Base-by-base conservation (phyloP, 2,113 vertebrate genomes). In the Bufo gargarizans region DNA sequence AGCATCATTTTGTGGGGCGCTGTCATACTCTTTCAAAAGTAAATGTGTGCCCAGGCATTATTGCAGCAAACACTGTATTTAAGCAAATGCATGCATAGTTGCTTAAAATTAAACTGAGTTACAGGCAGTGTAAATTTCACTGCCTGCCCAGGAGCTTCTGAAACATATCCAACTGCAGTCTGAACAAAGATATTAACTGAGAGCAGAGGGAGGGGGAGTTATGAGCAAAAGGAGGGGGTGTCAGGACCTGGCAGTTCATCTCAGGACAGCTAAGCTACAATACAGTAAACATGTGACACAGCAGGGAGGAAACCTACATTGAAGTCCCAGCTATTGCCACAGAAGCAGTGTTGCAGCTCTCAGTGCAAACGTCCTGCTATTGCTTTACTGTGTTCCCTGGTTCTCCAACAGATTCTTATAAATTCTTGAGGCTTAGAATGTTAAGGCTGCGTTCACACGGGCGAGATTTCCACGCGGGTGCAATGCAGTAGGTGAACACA, bases 101-200 rank as follows among this genome's bases (percentile, higher is more conserved):
- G 43, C 77, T 11, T 56, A 22, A 56, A 79, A 77, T 16, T 47
- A 65, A 82, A 17, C 16, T 20, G 16, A 50, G 14, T 13, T 19
- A 49, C 14, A 47, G 33, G 33, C 33, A 33, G 33, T 33, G 22
- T 14, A 87, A 56, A 85, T 84, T 49, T 55, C 82, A 61, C 45
- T 61, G 63, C 76, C 47, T 47, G 45, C 56, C 61, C 11, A 84
- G 63, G 0, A 88, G 33, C 45, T 56, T 45, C 12, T 69, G 33
- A 80, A 76, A 43, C 61, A 82, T 4, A 81, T 82, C 79, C 58
- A 83, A 86, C 79, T 45, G 82, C 77, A 61, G 76, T 17, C 55
- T 80, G 76, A 74, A 78, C 76, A 89, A 77, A 85, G 55, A 76
- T 84, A 86, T 63, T 82, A 84, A 77, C 65, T 77, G 85, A 77